Evolutionary conservation across 2,888 invertebrate species (phyloP), one percentile per base, ranked within the genome.

Genomic region (Thumatha senex): DNA sequence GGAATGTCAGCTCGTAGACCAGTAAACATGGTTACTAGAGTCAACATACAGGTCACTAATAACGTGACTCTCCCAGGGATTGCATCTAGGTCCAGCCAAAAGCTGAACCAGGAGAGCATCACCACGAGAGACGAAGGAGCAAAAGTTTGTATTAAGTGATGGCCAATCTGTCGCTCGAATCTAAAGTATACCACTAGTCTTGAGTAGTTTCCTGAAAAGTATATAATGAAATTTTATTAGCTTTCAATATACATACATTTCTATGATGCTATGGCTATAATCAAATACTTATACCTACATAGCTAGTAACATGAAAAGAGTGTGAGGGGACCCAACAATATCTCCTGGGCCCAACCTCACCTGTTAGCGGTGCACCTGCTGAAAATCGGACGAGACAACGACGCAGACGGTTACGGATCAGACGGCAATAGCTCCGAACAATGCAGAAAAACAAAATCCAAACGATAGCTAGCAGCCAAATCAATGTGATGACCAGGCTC

Each of bases 81-180:
- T 0, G 96, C 96, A 72, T 97, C 97, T 66, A 96, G 82, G 42
- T 96, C 96, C 29, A 97, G 80, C 96, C 96, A 97, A 80, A 97
- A 97, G 72, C 96, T 96, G 78, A 96, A 96, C 96, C 96, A 97
- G 2, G 96, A 96, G 7, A 97, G 79, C 93, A 96, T 95, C 9
- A 97, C 96, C 7, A 97, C 96, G 30, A 97, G 82, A 0, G 95
- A 95, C 1, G 96, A 96, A 0, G 97, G 97, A 0, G 96, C 96
- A 78, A 96, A 97, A 7, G 96, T 96, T 81, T 96, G 96, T 60
- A 96, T 96, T 45, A 97, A 84, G 74, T 96, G 96, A 78, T 96
- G 96, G 0, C 96, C 96, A 46, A 97, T 96, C 82, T 96, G 96
- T 9, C 96, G 92, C 82, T 96, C 96, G 72, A 97, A 96, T 44